Conservation (phyloP, 2,888 invertebrate species). For the Congeria kusceri region DNA sequence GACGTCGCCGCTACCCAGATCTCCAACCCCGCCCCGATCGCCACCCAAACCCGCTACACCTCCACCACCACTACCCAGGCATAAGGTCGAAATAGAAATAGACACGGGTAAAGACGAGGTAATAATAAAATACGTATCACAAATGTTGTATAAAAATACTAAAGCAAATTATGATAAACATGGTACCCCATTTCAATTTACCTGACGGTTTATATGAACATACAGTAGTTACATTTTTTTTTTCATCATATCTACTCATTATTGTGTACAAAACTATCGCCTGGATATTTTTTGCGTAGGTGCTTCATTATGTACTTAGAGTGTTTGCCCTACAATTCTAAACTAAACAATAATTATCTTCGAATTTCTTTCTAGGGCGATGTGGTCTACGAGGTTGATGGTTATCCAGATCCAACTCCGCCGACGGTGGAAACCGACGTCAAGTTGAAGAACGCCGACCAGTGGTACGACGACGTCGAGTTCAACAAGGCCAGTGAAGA, state of each 20-base stretch:
- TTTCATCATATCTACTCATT: no score
- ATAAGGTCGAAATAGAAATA: neutral
- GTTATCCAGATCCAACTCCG: neutral
- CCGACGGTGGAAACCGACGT: neutral
- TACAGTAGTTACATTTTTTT: no score
- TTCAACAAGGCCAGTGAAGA: slow-evolving; percentile 5
- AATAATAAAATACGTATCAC: no score
- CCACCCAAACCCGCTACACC: neutral
- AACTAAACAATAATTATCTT: neutral
- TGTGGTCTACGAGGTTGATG: neutral
- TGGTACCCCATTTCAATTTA: no score
- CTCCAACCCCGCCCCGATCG: neutral
- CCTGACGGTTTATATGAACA: no score
- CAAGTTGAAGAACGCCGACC: neutral
- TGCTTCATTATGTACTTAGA: no score
- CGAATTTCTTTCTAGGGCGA: neutral
- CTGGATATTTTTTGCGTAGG: no score
- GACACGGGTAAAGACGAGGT: slow-evolving; percentile 5
- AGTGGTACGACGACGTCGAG: slow-evolving; percentile 4
- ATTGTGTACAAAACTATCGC: no score
- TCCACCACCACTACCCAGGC: neutral
- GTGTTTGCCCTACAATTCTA: no score
- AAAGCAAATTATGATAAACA: no score
- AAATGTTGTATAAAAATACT: no score
- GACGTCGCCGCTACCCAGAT: neutral